Evolutionary conservation across 2,888 invertebrate genomes (phyloP).

Genomic region (Tuberolachnus salignus): DNA sequence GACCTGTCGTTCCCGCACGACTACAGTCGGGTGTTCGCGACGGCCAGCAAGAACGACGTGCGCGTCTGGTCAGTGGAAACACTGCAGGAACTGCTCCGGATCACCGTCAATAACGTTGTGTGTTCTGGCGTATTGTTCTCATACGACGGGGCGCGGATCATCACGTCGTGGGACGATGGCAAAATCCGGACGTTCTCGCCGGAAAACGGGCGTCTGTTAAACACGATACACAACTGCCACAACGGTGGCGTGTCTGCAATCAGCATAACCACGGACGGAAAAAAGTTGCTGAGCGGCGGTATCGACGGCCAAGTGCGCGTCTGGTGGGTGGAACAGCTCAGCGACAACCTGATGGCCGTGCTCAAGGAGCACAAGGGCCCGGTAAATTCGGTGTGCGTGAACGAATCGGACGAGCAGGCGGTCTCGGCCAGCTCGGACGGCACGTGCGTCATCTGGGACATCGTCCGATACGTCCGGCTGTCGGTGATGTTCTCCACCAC

Average conservation of each 20-base stretch:
- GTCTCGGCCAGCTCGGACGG: slow-evolving; percentile 91
- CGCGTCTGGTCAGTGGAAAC: slow-evolving; percentile 82
- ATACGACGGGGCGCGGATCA: slow-evolving; percentile 68
- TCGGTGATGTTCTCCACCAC: slow-evolving; percentile 87
- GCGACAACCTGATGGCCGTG: slow-evolving; percentile 69
- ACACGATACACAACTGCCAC: slow-evolving; percentile 85
- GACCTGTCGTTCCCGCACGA: slow-evolving; percentile 83
- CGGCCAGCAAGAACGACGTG: slow-evolving; percentile 82
- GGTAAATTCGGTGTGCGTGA: slow-evolving; percentile 80
- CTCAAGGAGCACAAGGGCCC: slow-evolving; percentile 91
- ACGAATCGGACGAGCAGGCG: slow-evolving; percentile 77
- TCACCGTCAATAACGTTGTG: slow-evolving; percentile 82
- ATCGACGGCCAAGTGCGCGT: slow-evolving; percentile 88
- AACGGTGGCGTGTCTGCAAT: slow-evolving; percentile 87
- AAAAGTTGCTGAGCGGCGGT: slow-evolving; percentile 82
- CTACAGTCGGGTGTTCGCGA: slow-evolving; percentile 84
- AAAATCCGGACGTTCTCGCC: slow-evolving; percentile 82
- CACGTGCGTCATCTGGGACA: slow-evolving; percentile 91
- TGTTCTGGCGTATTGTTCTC: slow-evolving; percentile 81
- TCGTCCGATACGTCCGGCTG: slow-evolving; percentile 68
- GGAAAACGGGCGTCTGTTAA: slow-evolving; percentile 79
- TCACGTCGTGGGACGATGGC: slow-evolving; percentile 79
- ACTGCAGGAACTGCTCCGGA: slow-evolving; percentile 80
- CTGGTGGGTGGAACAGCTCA: slow-evolving; percentile 69
- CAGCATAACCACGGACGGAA: slow-evolving; percentile 73